These are phyloP conservation scores for Pterocles burchelli DNA, from an alignment of 2,113 vertebrate species.

Conservation along the genomic window DNA sequence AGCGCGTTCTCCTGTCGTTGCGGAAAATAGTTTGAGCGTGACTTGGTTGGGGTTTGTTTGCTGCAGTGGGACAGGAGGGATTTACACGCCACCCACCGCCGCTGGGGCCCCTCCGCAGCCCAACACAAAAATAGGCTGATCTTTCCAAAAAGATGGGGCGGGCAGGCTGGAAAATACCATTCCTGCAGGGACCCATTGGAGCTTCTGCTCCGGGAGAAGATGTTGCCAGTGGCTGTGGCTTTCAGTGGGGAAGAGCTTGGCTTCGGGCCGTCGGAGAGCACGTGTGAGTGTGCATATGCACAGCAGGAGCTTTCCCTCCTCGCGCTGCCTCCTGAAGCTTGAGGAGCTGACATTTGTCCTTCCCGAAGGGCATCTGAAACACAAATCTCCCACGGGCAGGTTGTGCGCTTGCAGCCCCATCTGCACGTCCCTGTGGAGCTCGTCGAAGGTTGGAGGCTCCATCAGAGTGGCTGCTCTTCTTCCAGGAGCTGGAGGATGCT, in stretches of 20 bases:
- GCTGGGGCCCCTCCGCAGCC: slow-evolving; percentile 4
- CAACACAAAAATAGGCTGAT: slow-evolving; percentile 13
- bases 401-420: neutral
- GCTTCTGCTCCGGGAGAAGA: neutral
- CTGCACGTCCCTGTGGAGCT: accelerated
- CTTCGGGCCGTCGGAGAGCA: accelerated
- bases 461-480: neutral
- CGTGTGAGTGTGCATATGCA: accelerated
- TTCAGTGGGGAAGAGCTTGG: neutral
- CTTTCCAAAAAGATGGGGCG: neutral
- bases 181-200: neutral
- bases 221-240: neutral
- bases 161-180: neutral
- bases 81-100: slow-evolving; percentile 11
- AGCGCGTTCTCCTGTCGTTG: neutral
- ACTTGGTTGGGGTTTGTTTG: slow-evolving; percentile 25
- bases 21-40: slow-evolving; percentile 40
- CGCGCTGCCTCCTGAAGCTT: neutral
- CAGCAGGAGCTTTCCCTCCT: neutral
- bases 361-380: neutral
- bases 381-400: neutral
- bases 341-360: neutral
- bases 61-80: slow-evolving; percentile 39
- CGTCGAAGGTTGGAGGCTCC: accelerated
- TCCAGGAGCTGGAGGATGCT: neutral